phyloP scores from a whole-genome alignment of 92 coral and sea anemone species.

The Heteractis magnifica region DNA sequence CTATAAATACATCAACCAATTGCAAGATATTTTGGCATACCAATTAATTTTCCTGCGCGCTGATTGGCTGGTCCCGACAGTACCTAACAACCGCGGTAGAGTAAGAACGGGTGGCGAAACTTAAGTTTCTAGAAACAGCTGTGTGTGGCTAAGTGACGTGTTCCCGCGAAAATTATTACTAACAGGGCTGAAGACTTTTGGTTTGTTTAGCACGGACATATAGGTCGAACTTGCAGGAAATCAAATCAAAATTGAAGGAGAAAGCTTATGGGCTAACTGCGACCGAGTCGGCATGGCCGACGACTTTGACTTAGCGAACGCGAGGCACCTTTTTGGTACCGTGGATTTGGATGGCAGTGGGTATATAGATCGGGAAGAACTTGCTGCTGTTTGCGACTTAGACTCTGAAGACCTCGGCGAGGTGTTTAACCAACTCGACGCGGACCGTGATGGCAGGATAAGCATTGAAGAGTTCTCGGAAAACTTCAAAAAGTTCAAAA shows the following conservation, averaged over 20 bases:
- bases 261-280: slow-evolving; percentile 34
- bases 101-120: slow-evolving; percentile 83
- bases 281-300: slow-evolving; percentile 54
- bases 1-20: slow-evolving; percentile 75
- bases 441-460: slow-evolving; percentile 87
- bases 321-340: slow-evolving; percentile 86
- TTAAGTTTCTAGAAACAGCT: slow-evolving; percentile 77
- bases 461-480: slow-evolving; percentile 97
- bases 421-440: slow-evolving; percentile 85
- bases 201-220: slow-evolving; percentile 12
- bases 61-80: slow-evolving; percentile 71
- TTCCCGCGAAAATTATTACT: slow-evolving; percentile 22
- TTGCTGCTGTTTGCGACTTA: slow-evolving; percentile 97
- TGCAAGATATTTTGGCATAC: slow-evolving; percentile 34
- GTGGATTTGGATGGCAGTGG: slow-evolving; percentile 96
- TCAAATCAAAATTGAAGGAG: neutral
- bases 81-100: slow-evolving; percentile 74
- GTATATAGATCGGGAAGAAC: slow-evolving; percentile 84
- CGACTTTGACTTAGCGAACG: slow-evolving; percentile 63
- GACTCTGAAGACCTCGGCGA: slow-evolving; percentile 87
- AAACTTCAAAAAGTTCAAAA: slow-evolving; percentile 83
- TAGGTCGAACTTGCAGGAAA: neutral
- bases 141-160: slow-evolving; percentile 86
- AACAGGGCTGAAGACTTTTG: slow-evolving; percentile 7
- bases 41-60: slow-evolving; percentile 30